Evolutionary conservation across 2,113 vertebrate genomes (phyloP), one percentile per base, ranked within the genome.

Genomic region (Mus spicilegus): DNA sequence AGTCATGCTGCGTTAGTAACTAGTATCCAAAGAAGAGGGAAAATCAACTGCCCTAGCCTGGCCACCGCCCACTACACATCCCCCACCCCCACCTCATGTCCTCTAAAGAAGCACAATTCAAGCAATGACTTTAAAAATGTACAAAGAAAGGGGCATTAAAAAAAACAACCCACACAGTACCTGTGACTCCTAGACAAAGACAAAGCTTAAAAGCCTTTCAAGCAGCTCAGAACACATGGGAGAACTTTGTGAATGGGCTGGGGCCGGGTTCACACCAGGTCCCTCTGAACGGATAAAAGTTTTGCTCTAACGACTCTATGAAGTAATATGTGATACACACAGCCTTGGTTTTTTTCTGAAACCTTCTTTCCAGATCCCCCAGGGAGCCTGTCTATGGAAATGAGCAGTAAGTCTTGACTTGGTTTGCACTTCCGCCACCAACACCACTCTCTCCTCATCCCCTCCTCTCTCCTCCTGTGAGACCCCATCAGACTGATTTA

Each of bases 401-500:
- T 58, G 77, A 92, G 67, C 63, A 78, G 16, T n/a, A 16, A 20
- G 22, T 28, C 80, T 63, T 36, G n/a, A 63, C n/a, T 81, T 82
- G 2, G 1, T 61, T 92, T 49, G 51, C 22, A 20, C 88, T 24
- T 78, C 49, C 30, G 58, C 80, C n/a, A 28, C 26, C 39, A 19
- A 20, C 56, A n/a, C 7, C 22, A 13, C 75, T 75, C 65, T 67
- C 81, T 90, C 51, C 9, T 14, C 17, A 10, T 14, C 46, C 51
- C 87, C 36, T 91, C 67, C 94, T 61, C 89, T 82, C 67, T 26
- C 61, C 49, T 94, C 75, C 93, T 26, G 0, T 8, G 73, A 87
- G 93, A 84, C 94, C 89, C 91, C 67, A 67, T 78, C 65, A 86
- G 54, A 89, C 87, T 80, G 61, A 87, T 69, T 85, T 67, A 87